Percentiles rank a stretch among this genome's conserved stretches.
phyloP scores from a whole-genome alignment of 1,140 invertebrate species.

The Cotesia vestalis region DNA sequence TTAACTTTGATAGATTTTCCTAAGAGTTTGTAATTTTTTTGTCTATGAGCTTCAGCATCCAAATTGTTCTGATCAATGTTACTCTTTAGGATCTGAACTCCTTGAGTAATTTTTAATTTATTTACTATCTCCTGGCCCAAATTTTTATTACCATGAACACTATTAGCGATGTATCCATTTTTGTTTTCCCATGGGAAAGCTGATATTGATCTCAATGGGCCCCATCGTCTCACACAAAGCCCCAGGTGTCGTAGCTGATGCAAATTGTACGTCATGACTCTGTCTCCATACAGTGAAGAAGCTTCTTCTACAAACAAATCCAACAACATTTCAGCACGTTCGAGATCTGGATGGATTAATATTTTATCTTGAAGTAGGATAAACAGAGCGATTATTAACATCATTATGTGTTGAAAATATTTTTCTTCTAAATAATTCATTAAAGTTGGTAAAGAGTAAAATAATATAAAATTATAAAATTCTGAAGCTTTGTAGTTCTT shows the following conservation, averaged over 20 bases:
- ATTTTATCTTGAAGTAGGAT: conserved; percentile 37
- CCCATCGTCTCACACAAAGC: conserved; percentile 42
- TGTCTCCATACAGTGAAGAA: conserved; percentile 34
- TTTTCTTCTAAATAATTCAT: conserved; percentile 38
- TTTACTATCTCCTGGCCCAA: conserved; percentile 11
- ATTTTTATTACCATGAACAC: conserved; percentile 39
- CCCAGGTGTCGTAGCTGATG: conserved; percentile 43
- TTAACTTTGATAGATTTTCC: too few species aligned
- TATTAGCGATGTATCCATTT: conserved; percentile 39
- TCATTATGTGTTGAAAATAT: conserved; percentile 45
- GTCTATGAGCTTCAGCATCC: too few species aligned
- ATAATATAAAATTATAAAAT: conserved; percentile 40
- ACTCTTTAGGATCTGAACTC: too few species aligned
- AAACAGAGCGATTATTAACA: conserved; percentile 36
- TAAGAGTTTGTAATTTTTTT: too few species aligned
- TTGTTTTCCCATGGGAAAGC: conserved; percentile 43
- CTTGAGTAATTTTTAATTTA: too few species aligned
- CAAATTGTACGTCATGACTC: conserved; percentile 40
- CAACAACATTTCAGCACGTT: conserved; percentile 36
- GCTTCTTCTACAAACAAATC: conserved; percentile 41
- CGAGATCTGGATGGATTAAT: conserved; percentile 23
- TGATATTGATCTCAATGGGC: conserved; percentile 40
- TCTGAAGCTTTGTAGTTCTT: conserved; percentile 43
- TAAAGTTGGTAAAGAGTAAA: conserved; percentile 40
- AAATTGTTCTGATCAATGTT: too few species aligned